Conservation (phyloP, 2,797 vertebrate species). For the Sebastes ruberrimus region DNA sequence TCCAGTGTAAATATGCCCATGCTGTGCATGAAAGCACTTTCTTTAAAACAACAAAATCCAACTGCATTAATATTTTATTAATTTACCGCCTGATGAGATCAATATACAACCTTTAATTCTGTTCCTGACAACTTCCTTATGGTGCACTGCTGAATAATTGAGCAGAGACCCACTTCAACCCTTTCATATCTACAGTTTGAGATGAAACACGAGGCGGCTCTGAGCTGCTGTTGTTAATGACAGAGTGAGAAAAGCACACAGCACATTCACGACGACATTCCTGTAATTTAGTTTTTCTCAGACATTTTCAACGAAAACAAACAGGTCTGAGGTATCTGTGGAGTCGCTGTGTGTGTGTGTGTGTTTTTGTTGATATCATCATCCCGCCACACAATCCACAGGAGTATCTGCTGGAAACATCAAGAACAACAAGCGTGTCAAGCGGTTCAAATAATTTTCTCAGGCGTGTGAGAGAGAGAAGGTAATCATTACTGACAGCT, state of each 20-base stretch:
- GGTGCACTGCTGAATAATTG: slow-evolving; percentile 47
- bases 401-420: slow-evolving; percentile 1
- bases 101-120: slow-evolving; percentile 8
- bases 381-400: neutral
- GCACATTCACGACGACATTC: neutral
- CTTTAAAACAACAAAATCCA: neutral
- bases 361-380: neutral
- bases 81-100: slow-evolving; percentile 3
- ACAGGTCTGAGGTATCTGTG: slow-evolving; percentile 1
- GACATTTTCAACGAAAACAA: slow-evolving; percentile 11
- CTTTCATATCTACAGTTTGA: slow-evolving; percentile 23
- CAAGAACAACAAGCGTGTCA: neutral
- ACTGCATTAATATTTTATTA: neutral
- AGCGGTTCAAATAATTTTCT: neutral
- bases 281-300: slow-evolving; percentile 14
- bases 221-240: slow-evolving; percentile 3
- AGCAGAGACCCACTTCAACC: slow-evolving; percentile 16
- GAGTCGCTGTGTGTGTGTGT: neutral
- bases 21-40: neutral
- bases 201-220: slow-evolving; percentile 17
- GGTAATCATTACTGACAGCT: slow-evolving; percentile 15
- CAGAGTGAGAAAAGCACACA: slow-evolving; percentile 17
- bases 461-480: neutral
- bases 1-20: neutral
- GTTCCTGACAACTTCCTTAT: slow-evolving; percentile 14